Evolutionary conservation across 1,140 invertebrate species (phyloP), one percentile per base, ranked within the genome.

Genomic region (Melanaphis sacchari): DNA sequence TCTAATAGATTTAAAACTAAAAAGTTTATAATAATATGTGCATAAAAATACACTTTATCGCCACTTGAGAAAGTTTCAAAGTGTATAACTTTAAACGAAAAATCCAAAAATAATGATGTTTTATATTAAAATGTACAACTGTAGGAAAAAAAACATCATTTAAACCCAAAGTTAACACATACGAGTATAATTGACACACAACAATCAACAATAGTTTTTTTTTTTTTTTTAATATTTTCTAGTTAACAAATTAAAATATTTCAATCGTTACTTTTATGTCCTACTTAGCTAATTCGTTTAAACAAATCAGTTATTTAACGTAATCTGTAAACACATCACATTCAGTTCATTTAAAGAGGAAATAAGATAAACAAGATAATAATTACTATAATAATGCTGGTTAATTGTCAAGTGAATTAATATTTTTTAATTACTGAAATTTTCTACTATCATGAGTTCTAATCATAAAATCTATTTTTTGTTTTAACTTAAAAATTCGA

Each of bases 1-100:
- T 76, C 59, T 66, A 66, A 76, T 76, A 76, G 59, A 76, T 76
- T 76, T 76, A 76, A 76, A 76, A 76, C 31, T 76, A 76, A 76
- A 76, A 76, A 76, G 59, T 76, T 59, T 76, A n/a, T n/a, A 76
- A 76, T 76, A 76, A 76, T 76, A 76, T 76, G 59, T n/a, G 15
- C 59, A 76, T 76, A 76, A 76, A 76, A 76, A 76, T 76, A n/a
- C 31, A 76, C 1, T n/a, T 76, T 76, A 76, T 76, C 59, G 59
- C 59, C 31, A 31, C 31, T 66, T 31, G 11, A 8, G 59, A 4
- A 76, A 76, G 59, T 76, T 76, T 76, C 15, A 76, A 76, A 76
- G 59, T 76, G 59, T 76, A n/a, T 36, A 76, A 76, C 59, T 76
- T 66, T 76, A n/a, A 76, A n/a, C 59, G 4, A 76, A n/a, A 76